Conservation (phyloP, 1,140 invertebrate genomes). For the Anoplolepis gracilipes region DNA sequence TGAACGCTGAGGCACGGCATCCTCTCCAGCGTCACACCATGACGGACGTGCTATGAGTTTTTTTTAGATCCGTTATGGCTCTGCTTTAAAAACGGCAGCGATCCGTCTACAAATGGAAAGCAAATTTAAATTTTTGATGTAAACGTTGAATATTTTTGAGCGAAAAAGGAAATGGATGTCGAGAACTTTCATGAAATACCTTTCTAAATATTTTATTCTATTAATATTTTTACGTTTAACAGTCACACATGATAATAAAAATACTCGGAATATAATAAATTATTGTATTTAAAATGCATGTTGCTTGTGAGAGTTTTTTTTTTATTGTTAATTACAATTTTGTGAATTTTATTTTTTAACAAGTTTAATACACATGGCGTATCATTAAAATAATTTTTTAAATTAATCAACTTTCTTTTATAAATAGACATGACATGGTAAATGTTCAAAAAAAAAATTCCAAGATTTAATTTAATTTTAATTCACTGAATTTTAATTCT, state of each 20-base stretch:
- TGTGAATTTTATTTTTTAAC: no score
- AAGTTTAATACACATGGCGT: no score
- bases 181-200: neutral
- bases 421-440: neutral
- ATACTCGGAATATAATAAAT: no score
- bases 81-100: neutral
- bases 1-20: constrained; percentile 25
- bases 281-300: no score
- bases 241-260: no score
- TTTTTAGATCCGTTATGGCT: neutral
- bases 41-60: constrained; percentile 16
- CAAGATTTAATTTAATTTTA: neutral
- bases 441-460: neutral
- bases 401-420: neutral
- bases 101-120: neutral
- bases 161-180: neutral
- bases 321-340: no score
- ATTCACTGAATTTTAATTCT: neutral
- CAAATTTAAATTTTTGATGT: neutral
- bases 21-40: neutral
- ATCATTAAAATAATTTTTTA: no score
- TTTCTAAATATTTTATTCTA: neutral
- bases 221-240: neutral
- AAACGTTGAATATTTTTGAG: neutral
- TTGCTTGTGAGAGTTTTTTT: no score